Conservation (phyloP, 2,797 vertebrate genomes). For the Pogoniulus pusillus region DNA sequence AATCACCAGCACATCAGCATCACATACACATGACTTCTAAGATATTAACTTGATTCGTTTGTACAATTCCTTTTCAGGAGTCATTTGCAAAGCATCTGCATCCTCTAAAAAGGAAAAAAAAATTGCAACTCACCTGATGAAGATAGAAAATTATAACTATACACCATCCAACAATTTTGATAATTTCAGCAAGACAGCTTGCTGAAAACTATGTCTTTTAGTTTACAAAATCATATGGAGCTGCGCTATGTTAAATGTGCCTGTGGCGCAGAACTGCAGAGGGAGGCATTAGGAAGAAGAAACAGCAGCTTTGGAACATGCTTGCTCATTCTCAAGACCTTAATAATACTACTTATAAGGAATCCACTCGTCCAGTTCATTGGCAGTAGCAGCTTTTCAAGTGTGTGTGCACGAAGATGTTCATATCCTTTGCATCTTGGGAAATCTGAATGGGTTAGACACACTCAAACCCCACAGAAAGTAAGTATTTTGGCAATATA, state of each 20-base stretch:
- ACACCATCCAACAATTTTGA: slow-evolving; percentile 47
- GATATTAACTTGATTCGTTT: slow-evolving; percentile 38
- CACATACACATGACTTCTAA: not conserved
- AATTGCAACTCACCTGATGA: slow-evolving; percentile 41
- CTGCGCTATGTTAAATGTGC: not conserved
- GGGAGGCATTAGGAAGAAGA: not conserved
- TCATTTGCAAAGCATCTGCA: slow-evolving; percentile 41
- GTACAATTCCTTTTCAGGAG: slow-evolving; percentile 32
- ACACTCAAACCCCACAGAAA: not conserved
- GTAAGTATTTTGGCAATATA: not conserved
- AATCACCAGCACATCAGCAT: not conserved
- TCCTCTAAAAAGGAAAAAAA: slow-evolving; percentile 17
- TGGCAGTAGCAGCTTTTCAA: not conserved
- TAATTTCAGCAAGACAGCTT: slow-evolving; percentile 49
- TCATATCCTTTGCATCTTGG: not conserved
- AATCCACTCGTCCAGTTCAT: not conserved
- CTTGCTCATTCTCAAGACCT: not conserved
- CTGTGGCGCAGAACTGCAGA: not conserved
- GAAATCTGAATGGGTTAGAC: not conserved
- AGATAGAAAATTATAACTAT: slow-evolving; percentile 54
- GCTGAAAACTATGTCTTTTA: slow-evolving; percentile 42
- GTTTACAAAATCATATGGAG: slow-evolving; percentile 15
- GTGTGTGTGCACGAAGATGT: fast-evolving
- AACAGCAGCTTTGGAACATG: not conserved
- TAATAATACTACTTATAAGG: not conserved